Evolutionary conservation across 2,113 vertebrate genomes (phyloP).

Genomic region (Gymnocephalus cernua): DNA sequence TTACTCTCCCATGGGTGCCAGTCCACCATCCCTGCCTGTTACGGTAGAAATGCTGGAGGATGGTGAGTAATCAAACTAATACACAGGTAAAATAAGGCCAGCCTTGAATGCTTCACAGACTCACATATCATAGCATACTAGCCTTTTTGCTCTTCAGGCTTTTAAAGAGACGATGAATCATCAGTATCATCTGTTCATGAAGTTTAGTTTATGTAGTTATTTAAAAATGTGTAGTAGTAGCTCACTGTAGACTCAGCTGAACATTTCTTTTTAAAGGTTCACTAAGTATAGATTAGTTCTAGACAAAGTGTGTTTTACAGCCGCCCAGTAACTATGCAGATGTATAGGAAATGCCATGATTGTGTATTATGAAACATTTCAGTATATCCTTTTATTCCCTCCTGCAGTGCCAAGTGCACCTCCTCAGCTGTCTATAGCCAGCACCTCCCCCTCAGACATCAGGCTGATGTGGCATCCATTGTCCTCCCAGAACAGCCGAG

Average conservation of each 20-base stretch:
- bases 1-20: constrained; percentile 95
- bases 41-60: constrained; percentile 93
- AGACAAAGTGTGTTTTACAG: neutral
- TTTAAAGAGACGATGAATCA: constrained; percentile 4
- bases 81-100: constrained; percentile 7
- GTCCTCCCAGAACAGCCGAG: constrained; percentile 89
- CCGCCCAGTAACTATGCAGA: neutral
- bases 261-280: constrained; percentile 1
- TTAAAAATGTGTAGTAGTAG: neutral
- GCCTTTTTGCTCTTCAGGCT: constrained; percentile 8
- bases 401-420: constrained; percentile 91
- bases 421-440: constrained; percentile 92
- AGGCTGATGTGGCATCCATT: constrained; percentile 92
- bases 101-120: neutral
- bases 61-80: constrained; percentile 81
- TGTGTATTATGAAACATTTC: constrained; percentile 8
- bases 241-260: neutral
- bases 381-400: neutral
- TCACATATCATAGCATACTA: neutral
- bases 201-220: neutral
- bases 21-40: constrained; percentile 88
- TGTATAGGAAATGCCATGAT: neutral
- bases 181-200: neutral
- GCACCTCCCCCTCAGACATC: constrained; percentile 92
- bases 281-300: neutral